Evolutionary conservation across 2,113 vertebrate species (phyloP), one percentile per base, ranked within the genome.

Genomic region (Poeciliopsis retropinna): DNA sequence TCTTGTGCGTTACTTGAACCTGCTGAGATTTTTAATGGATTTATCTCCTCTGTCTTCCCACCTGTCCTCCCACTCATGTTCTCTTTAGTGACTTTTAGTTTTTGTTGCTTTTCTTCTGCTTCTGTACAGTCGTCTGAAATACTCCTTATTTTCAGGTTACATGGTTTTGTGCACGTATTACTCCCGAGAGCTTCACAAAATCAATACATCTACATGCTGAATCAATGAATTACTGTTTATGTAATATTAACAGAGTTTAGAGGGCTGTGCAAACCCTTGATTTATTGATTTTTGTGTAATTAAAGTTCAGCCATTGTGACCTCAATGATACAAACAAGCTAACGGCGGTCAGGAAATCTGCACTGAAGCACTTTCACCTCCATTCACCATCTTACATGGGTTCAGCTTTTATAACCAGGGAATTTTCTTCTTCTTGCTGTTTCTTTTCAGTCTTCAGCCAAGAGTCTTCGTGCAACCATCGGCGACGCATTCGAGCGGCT

Each of bases 401-500:
- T 30, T 6, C 17, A 2, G 0, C n/a, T 63, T 37, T 39, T 65
- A 34, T 47, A 25, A 76, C 7, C 22, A 25, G 10, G 31, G 1
- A 3, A 0, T 51, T 25, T 51, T 14, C 3, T 76, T 4, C 2
- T 39, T 39, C 4, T 22, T 57, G 57, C 30, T 79, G 3, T 3
- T 32, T 13, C 60, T n/a, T 78, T 29, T 3, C 87, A 99, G 98
- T 97, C 97, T 17, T 99, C 97, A 0, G 97, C 97, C 63, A 99
- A 98, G 89, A 95, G 97, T 87, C 92, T 99, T 67, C 95, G 97
- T 2, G 96, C 94, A 7, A 99, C 97, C 0, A 98, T 99, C 0
- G 95, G 96, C 0, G 98, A 99, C 25, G 97, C 96, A 0, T 99
- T 99, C 0, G 97, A 99, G 88, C 93, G 96, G 22, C 95, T 99